These are phyloP conservation scores for Macaria notata DNA, from an alignment of 2,888 invertebrate genomes.

Conservation along the genomic window DNA sequence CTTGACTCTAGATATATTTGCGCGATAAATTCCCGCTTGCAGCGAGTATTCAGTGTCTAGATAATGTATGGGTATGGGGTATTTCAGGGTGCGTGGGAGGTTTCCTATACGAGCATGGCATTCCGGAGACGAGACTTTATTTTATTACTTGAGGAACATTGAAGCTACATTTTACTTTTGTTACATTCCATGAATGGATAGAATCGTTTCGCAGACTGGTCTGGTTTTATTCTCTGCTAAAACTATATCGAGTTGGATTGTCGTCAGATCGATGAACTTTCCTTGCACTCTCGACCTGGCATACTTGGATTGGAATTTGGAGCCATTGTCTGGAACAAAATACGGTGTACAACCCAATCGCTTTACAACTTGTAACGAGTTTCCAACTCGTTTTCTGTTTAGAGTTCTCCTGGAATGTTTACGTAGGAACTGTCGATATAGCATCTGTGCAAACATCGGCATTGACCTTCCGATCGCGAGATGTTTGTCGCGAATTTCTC, in stretches of 20 bases:
- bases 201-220: background rate
- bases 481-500: constrained; percentile 34
- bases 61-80: constrained; percentile 25
- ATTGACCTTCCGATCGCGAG: constrained; percentile 45
- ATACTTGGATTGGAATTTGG: background rate
- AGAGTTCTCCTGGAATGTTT: constrained; percentile 1
- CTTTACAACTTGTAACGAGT: constrained; percentile 4
- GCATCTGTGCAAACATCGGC: constrained; percentile 52
- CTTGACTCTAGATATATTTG: constrained; percentile 7
- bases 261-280: constrained; percentile 1
- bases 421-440: constrained; percentile 17
- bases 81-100: constrained; percentile 27
- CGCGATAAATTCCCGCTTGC: constrained; percentile 22
- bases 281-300: background rate
- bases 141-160: background rate
- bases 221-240: background rate
- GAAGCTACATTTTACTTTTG: background rate
- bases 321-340: background rate
- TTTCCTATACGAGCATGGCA: constrained; percentile 20
- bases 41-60: constrained; percentile 17
- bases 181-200: background rate
- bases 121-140: background rate
- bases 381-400: background rate
- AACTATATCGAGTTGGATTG: background rate
- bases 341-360: background rate